phyloP scores from a whole-genome alignment of 2,113 vertebrate species.

The Excalfactoria chinensis region DNA sequence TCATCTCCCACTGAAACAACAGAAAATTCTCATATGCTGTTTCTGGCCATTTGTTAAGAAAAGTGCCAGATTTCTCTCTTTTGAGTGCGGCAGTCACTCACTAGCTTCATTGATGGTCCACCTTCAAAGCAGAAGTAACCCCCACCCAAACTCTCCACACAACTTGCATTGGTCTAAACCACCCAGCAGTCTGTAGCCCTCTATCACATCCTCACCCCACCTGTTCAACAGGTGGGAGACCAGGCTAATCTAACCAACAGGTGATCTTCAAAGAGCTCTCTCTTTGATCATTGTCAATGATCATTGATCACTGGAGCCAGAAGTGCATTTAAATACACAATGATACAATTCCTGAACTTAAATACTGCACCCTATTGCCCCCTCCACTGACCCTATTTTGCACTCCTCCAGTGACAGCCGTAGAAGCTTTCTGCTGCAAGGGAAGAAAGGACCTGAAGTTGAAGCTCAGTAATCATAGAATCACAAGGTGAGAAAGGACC shows the following conservation, averaged over 20 bases:
- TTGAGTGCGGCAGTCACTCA: fast-evolving
- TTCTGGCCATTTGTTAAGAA: neutral
- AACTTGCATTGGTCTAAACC: neutral
- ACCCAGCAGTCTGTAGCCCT: neutral
- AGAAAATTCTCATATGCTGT: neutral
- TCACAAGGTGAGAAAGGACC: too few species aligned
- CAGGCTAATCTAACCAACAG: neutral
- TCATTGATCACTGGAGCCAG: too few species aligned
- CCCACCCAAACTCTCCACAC: neutral
- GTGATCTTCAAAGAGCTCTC: neutral
- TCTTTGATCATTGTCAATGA: too few species aligned
- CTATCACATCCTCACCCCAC: neutral
- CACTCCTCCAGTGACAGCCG: neutral
- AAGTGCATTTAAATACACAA: neutral
- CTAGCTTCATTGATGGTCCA: neutral
- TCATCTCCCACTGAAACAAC: neutral
- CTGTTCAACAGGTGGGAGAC: neutral
- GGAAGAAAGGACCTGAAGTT: neutral
- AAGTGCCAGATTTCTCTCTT: neutral
- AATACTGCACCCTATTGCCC: neutral
- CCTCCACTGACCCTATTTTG: too few species aligned
- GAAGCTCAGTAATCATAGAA: too few species aligned
- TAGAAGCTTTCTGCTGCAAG: neutral
- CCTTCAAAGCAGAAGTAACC: neutral
- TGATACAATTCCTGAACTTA: neutral